These are phyloP conservation scores for Drosophila nikananu DNA, from an alignment of 1,140 invertebrate species.

Conservation along the genomic window DNA sequence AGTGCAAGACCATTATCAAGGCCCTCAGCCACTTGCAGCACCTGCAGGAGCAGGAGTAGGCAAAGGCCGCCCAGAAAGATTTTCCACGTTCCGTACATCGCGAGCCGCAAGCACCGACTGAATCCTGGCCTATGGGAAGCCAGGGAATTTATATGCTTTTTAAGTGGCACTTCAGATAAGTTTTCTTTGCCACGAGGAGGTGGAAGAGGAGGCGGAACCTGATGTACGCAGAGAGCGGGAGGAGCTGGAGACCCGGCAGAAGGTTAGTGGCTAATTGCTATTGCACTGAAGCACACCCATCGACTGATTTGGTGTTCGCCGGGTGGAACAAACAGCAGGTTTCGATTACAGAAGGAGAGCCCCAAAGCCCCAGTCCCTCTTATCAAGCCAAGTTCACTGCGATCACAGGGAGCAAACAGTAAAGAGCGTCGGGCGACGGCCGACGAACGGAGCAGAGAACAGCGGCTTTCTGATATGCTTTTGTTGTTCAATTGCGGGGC, in stretches of 20 bases:
- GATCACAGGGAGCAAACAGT: slow-evolving; percentile 38
- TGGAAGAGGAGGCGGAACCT: slow-evolving; percentile 9
- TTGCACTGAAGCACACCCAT: slow-evolving; percentile 54
- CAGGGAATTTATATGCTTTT: slow-evolving; percentile 49
- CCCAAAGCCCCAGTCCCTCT: slow-evolving; percentile 23
- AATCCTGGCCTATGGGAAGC: slow-evolving; percentile 35
- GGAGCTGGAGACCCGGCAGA: slow-evolving; percentile 38
- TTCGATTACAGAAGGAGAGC: slow-evolving; percentile 38
- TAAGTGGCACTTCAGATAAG: slow-evolving; percentile 51
- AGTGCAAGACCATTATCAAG: slow-evolving; percentile 93
- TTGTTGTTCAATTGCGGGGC: slow-evolving; percentile 49
- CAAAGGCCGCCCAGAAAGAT: slow-evolving; percentile 10
- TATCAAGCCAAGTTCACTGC: slow-evolving; percentile 47
- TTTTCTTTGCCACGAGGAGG: slow-evolving; percentile 39
- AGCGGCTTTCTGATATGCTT: slow-evolving; percentile 44
- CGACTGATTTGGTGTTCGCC: slow-evolving; percentile 53
- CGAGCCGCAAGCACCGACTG: slow-evolving; percentile 35
- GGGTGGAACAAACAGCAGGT: slow-evolving; percentile 37
- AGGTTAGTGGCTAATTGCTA: slow-evolving; percentile 63
- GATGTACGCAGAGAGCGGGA: slow-evolving; percentile 9
- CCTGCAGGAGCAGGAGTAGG: slow-evolving; percentile 47
- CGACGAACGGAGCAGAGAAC: not conserved
- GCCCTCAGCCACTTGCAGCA: slow-evolving; percentile 48
- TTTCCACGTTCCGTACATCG: slow-evolving; percentile 31
- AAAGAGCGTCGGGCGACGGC: slow-evolving; percentile 4